Evolutionary conservation across 2,113 vertebrate species (phyloP).

Genomic region (Thalassoma bifasciatum): DNA sequence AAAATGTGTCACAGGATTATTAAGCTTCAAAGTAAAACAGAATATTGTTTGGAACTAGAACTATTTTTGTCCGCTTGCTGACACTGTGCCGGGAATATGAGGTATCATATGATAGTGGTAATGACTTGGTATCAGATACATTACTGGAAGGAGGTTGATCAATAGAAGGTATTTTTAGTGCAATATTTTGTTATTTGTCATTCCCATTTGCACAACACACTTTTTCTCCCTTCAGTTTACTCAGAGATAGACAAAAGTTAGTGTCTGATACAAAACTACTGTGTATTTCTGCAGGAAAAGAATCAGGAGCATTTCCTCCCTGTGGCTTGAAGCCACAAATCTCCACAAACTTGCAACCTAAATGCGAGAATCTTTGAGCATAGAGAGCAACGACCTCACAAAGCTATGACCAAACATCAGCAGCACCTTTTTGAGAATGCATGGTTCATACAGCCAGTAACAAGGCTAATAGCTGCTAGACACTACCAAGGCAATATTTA

Average conservation of each 20-base stretch:
- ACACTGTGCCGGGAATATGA: conserved; percentile 41
- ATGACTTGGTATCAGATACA: conserved; percentile 13
- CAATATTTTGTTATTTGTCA: not conserved
- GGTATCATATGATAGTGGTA: conserved; percentile 36
- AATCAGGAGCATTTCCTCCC: not conserved
- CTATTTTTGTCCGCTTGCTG: conserved; percentile 27
- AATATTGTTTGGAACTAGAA: not conserved
- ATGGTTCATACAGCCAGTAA: not conserved
- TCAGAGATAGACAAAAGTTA: conserved; percentile 41
- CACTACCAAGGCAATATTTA: conserved; percentile 18
- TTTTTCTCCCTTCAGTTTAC: conserved; percentile 55
- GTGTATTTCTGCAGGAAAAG: not conserved
- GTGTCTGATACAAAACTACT: not conserved
- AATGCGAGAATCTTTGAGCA: not conserved
- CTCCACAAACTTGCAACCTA: not conserved
- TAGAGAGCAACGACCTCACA: not conserved
- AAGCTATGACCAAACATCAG: not conserved
- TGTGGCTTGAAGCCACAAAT: not conserved
- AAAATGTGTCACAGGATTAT: not conserved
- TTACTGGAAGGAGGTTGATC: conserved; percentile 17
- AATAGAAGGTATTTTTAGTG: conserved; percentile 6
- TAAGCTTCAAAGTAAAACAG: not conserved
- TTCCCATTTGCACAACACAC: not conserved
- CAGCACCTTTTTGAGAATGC: not conserved
- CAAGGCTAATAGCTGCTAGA: not conserved